A percentile compares a stretch with the other conserved stretches of the same genome.
Evolutionary conservation across 2,797 vertebrate species (phyloP).

Genomic region (Clarias laeviceps): DNA sequence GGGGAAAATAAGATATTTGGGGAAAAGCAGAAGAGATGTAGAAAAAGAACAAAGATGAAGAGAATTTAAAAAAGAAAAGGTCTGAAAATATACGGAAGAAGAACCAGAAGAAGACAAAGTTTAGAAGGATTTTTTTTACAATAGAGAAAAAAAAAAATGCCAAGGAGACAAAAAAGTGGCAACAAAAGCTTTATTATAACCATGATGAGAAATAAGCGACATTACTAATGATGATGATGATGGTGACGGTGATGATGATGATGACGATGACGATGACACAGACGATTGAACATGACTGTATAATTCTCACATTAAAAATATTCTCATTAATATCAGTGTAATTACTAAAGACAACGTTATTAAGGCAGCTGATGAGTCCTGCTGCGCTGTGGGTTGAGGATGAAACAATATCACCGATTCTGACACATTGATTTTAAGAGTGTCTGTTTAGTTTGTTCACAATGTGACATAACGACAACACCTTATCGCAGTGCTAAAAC

Average conservation of each 20-base stretch:
- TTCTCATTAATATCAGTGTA: constrained; percentile 28
- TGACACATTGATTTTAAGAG: constrained; percentile 3
- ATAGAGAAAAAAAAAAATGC: background rate
- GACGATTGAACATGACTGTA: constrained; percentile 25
- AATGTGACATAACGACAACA: constrained; percentile 9
- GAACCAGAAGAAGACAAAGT: too few species aligned
- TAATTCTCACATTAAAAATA: constrained; percentile 26
- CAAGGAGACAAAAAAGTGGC: background rate
- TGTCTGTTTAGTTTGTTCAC: constrained; percentile 18
- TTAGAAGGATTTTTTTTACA: too few species aligned
- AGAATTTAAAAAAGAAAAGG: too few species aligned
- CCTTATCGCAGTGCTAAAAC: background rate
- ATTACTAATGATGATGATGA: constrained; percentile 19
- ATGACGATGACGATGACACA: background rate
- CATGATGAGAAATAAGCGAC: constrained; percentile 17
- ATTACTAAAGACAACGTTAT: constrained; percentile 37
- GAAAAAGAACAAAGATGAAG: too few species aligned
- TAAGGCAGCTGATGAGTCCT: constrained; percentile 14
- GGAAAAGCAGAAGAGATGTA: too few species aligned
- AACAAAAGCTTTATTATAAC: constrained; percentile 8
- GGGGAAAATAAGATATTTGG: too few species aligned
- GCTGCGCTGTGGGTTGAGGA: constrained; percentile 27
- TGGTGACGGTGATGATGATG: constrained; percentile 9
- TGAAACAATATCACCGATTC: background rate
- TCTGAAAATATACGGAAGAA: too few species aligned